phyloP scores from a whole-genome alignment of 2,113 vertebrate genomes.

The Pristiophorus japonicus region DNA sequence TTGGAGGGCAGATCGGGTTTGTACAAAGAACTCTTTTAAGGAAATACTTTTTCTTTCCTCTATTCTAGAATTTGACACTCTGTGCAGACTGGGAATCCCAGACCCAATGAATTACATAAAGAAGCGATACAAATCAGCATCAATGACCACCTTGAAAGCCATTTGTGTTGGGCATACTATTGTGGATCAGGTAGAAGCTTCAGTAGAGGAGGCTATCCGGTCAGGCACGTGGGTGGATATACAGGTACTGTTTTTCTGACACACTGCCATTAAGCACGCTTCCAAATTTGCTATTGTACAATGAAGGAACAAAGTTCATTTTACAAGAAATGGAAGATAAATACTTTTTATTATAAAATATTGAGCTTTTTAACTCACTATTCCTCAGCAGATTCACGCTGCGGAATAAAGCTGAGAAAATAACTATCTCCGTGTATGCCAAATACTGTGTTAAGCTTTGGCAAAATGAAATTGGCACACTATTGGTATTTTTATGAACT shows the following conservation, averaged over 20 bases:
- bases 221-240: slow-evolving; percentile 83
- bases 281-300: background rate
- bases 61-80: slow-evolving; percentile 78
- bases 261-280: background rate
- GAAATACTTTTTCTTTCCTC: slow-evolving; percentile 20
- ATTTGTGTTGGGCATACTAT: slow-evolving; percentile 78
- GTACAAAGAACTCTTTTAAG: background rate
- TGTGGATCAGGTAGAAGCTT: slow-evolving; percentile 88
- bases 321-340: background rate
- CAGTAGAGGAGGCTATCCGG: slow-evolving; percentile 84
- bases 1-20: background rate
- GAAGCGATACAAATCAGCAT: slow-evolving; percentile 77
- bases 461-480: background rate
- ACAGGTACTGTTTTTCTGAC: slow-evolving; percentile 55
- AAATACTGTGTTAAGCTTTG: background rate
- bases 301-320: background rate
- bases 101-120: slow-evolving; percentile 80
- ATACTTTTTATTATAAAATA: background rate
- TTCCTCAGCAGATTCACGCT: background rate
- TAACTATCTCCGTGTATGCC: background rate
- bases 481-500: background rate
- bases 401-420: too few species aligned
- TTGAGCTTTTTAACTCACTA: background rate
- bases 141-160: slow-evolving; percentile 74
- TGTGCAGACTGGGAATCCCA: slow-evolving; percentile 83